Percentiles rank a stretch among this genome's conserved stretches.
Evolutionary conservation across 2,797 vertebrate genomes (phyloP).

Genomic region (Capromys pilorides): DNA sequence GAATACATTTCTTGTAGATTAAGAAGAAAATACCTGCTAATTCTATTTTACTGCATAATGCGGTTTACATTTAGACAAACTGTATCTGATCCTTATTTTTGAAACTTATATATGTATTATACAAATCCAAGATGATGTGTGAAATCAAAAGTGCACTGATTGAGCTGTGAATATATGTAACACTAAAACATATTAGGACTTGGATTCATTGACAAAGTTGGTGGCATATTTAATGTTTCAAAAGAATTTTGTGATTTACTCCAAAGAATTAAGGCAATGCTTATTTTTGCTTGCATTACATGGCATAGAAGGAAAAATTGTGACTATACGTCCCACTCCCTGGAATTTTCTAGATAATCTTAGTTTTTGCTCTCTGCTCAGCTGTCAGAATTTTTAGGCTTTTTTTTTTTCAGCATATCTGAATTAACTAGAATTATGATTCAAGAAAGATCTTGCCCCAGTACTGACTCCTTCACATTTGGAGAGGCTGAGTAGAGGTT

Average conservation of each 20-base stretch:
- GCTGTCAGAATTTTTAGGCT: background rate
- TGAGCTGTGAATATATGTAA: background rate
- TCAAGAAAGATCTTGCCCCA: constrained; percentile 44
- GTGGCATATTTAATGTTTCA: background rate
- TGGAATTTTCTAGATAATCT: constrained; percentile 1
- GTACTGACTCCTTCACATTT: constrained; percentile 6
- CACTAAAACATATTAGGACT: background rate
- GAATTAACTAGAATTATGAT: constrained; percentile 51
- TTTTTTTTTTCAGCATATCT: background rate
- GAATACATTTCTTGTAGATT: background rate
- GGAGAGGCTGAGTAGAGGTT: background rate
- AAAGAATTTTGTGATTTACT: constrained; percentile 53
- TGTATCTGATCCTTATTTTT: background rate
- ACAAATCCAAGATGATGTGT: background rate
- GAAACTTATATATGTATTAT: background rate
- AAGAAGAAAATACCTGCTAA: constrained; percentile 35
- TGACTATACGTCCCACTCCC: background rate
- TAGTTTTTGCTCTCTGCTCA: background rate
- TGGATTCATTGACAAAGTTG: constrained; percentile 34
- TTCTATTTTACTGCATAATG: constrained; percentile 5
- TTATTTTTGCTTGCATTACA: background rate
- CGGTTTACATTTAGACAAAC: constrained; percentile 29
- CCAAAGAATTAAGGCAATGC: background rate
- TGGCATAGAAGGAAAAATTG: background rate
- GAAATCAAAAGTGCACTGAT: background rate